phyloP scores from a whole-genome alignment of 2,888 invertebrate species.

The Nowickia ferox region DNA sequence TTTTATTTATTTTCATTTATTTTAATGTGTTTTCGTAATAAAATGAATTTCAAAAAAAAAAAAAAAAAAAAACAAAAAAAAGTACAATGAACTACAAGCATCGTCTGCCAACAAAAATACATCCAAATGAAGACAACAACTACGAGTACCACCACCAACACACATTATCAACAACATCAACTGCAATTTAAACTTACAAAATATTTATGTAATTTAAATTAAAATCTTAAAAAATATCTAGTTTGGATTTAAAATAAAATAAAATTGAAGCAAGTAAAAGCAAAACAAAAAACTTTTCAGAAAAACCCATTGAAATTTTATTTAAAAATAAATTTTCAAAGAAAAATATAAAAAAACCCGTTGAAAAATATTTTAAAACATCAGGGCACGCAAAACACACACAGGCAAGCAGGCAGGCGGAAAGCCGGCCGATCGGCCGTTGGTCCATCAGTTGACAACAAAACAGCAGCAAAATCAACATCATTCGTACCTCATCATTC shows the following conservation, averaged over 20 bases:
- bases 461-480: constrained; percentile 19
- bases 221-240: constrained; percentile 13
- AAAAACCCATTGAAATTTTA: constrained; percentile 51
- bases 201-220: constrained; percentile 41
- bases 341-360: not conserved
- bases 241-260: constrained; percentile 41
- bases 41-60: constrained; percentile 35
- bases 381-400: constrained; percentile 24
- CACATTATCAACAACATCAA: constrained; percentile 21
- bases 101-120: constrained; percentile 51
- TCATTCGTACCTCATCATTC: constrained; percentile 28
- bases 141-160: constrained; percentile 18
- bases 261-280: not conserved
- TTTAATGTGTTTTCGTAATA: constrained; percentile 6
- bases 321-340: constrained; percentile 51
- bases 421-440: not conserved
- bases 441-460: constrained; percentile 52
- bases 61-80: constrained; percentile 20
- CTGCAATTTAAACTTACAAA: constrained; percentile 59
- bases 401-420: constrained; percentile 3
- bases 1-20: not conserved
- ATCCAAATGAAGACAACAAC: constrained; percentile 29
- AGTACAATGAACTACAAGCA: constrained; percentile 67
- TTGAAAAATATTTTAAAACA: constrained; percentile 37
- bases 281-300: constrained; percentile 4